A percentile compares a stretch with the other conserved stretches of the same genome.
These are phyloP conservation scores for Octomys mimax DNA, from an alignment of 2,797 vertebrate species.

Conservation along the genomic window DNA sequence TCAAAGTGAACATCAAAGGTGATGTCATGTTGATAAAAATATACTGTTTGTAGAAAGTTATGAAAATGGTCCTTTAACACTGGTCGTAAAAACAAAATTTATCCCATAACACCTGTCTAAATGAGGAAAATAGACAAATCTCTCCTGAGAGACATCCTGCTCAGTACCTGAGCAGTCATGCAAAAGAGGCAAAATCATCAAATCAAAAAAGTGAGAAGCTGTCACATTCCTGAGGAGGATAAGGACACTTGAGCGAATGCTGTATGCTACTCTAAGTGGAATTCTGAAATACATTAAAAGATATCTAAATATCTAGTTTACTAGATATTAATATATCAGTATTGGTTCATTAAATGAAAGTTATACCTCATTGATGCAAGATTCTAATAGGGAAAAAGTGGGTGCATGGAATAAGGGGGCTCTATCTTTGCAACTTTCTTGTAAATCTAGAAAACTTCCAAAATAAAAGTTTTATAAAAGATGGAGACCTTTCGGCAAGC, in stretches of 20 bases:
- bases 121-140: conserved; percentile 17
- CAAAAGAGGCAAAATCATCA: neutral
- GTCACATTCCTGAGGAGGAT: neutral
- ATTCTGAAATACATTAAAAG: conserved; percentile 31
- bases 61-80: conserved; percentile 33
- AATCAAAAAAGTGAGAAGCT: conserved; percentile 19
- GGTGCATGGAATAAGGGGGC: neutral
- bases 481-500: neutral
- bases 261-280: neutral
- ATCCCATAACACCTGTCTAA: neutral
- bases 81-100: neutral
- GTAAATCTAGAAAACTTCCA: neutral
- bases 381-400: neutral
- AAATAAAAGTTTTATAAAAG: neutral
- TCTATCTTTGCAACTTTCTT: neutral
- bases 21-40: neutral
- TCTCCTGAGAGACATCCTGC: neutral
- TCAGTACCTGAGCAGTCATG: neutral
- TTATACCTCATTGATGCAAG: neutral
- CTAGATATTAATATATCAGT: neutral
- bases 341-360: neutral
- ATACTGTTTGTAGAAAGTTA: neutral
- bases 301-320: neutral
- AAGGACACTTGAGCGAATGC: neutral
- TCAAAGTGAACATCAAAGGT: neutral